Base-by-base conservation (phyloP, 2,888 invertebrate genomes). In the Cryptocheilus praepositus region DNA sequence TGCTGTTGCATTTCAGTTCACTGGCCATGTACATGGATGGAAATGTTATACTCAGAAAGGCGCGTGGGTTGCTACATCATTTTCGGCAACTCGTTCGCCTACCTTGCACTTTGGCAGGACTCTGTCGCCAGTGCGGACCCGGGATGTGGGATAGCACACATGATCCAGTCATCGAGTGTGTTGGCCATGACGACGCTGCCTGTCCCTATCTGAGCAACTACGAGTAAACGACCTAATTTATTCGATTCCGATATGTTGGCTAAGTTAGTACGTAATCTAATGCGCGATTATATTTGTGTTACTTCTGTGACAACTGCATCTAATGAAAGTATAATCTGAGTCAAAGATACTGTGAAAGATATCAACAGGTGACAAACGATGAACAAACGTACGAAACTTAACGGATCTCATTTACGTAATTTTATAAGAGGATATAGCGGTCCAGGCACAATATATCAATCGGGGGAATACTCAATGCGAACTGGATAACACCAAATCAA, bases 21-120 rank as follows among this genome's bases (percentile, higher is more conserved):
- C 90, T 98, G 77, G 97, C 98, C 21, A 97, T 97, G 95, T 98
- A 98, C 88, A 98, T 98, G 98, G 97, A 98, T 87, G 98, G 97
- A 0, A 93, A 94, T 52, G 90, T 97, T 18, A 96, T 98, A 65
- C 90, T 98, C 43, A 92, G 96, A 73, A 98, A 98, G 90, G 98
- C 98, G 0, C 92, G 98, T 64, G 98, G 98, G 15, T 90, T 98
- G 3, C 91, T 98, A 0, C 93, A 98, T 89, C 95, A 97, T 87
- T 98, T 97, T 89, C 92, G 97, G n/a, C 95, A 95, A 83, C 90
- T 96, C 79, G 92, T 94, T 22, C 93, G 94, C 79, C 94, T 98
- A 68, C 98, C 98, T 0, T 98, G 98, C 89, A 95, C 96, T 0
- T 89, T 98, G 57, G 94, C 94, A 7, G 95, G 95, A 15, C 91